Conservation (phyloP, 92 coral and sea anemone genomes). For the Blastomussa wellsi region DNA sequence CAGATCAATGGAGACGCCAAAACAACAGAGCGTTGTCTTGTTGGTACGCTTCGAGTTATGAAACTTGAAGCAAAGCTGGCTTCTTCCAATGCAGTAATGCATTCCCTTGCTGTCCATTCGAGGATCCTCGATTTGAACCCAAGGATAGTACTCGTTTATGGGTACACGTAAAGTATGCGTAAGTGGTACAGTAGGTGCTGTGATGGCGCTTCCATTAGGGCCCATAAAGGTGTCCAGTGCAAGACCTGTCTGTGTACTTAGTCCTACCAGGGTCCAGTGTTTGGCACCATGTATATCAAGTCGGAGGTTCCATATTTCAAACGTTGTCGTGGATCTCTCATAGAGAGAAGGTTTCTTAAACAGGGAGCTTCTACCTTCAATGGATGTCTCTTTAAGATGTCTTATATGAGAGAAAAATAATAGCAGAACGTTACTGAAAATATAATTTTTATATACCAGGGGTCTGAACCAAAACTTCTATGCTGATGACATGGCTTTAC, state of each 20-base stretch:
- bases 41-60: slow-evolving; percentile 6
- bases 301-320: slow-evolving; percentile 50
- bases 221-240: slow-evolving; percentile 48
- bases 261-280: slow-evolving; percentile 51
- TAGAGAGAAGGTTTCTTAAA: slow-evolving; percentile 32
- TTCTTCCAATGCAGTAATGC: slow-evolving; percentile 36
- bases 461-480: too few species aligned
- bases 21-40: slow-evolving; percentile 50
- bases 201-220: slow-evolving; percentile 26
- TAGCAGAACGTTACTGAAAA: background rate
- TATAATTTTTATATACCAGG: too few species aligned
- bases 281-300: slow-evolving; percentile 27
- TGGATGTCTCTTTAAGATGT: slow-evolving; percentile 17
- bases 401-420: slow-evolving; percentile 20
- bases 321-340: slow-evolving; percentile 37
- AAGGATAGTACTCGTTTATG: slow-evolving; percentile 32
- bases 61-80: slow-evolving; percentile 45
- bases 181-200: slow-evolving; percentile 28
- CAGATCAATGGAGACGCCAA: slow-evolving; percentile 59
- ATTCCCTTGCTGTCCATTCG: background rate
- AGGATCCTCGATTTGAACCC: slow-evolving; percentile 53
- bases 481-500: too few species aligned
- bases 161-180: slow-evolving; percentile 52
- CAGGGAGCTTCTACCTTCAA: slow-evolving; percentile 14
- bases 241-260: slow-evolving; percentile 58